Conservation (phyloP, 2,888 invertebrate genomes). For the Caradrina clavipalpis region DNA sequence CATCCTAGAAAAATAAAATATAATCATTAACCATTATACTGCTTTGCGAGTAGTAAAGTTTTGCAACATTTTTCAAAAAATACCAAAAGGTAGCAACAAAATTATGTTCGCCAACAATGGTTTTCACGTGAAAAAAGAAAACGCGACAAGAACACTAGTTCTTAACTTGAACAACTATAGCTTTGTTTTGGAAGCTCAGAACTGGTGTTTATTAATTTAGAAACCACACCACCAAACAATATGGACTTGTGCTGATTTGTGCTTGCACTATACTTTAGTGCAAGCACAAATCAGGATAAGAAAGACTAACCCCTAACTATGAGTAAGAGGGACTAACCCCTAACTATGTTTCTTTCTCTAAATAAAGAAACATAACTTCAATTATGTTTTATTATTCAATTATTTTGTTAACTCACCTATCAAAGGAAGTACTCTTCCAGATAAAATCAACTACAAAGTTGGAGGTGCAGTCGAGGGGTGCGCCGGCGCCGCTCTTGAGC, state of each 20-base stretch:
- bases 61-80: not conserved
- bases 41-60: too few species aligned
- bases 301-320: too few species aligned
- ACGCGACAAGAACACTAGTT: not conserved
- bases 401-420: slow-evolving; percentile 91
- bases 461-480: slow-evolving; percentile 98
- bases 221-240: too few species aligned
- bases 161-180: not conserved
- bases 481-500: slow-evolving; percentile 97
- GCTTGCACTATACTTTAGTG: too few species aligned
- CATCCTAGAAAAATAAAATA: slow-evolving; percentile 92
- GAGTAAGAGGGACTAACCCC: too few species aligned
- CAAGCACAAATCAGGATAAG: too few species aligned
- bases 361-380: not conserved
- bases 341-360: too few species aligned
- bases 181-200: too few species aligned
- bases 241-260: too few species aligned
- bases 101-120: too few species aligned
- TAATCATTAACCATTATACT: not conserved
- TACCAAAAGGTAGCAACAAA: too few species aligned
- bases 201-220: too few species aligned
- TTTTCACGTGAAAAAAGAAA: not conserved
- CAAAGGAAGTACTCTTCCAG: slow-evolving; percentile 99
- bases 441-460: slow-evolving; percentile 99
- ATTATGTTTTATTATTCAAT: not conserved